Percentiles rank a stretch among this genome's conserved stretches.
phyloP scores from a whole-genome alignment of 2,888 invertebrate species.

The Macrosoma leucophasiata region DNA sequence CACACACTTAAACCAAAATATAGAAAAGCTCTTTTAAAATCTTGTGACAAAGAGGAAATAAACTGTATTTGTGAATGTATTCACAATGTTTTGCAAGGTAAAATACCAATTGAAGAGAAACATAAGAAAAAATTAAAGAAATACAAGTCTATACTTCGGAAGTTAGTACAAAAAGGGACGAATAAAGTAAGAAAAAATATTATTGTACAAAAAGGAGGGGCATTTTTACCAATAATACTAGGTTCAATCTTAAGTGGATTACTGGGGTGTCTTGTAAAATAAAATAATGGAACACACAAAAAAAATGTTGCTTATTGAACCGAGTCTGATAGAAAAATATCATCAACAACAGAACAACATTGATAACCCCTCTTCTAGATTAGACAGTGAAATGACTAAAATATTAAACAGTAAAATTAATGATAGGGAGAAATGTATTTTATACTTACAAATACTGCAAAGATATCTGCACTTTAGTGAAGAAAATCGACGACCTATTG shows the following conservation, averaged over 20 bases:
- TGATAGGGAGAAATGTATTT: conserved; percentile 26
- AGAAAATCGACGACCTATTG: conserved; percentile 20
- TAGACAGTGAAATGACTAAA: conserved; percentile 25
- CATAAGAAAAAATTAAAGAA: conserved; percentile 14
- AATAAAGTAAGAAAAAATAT: conserved; percentile 22
- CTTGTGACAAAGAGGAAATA: conserved; percentile 25
- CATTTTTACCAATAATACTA: conserved; percentile 25
- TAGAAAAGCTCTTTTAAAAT: conserved; percentile 23
- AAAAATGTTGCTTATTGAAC: conserved; percentile 26
- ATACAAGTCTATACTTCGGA: conserved; percentile 15
- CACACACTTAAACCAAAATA: conserved; percentile 24
- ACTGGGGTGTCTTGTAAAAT: conserved; percentile 10
- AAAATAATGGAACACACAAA: conserved; percentile 18
- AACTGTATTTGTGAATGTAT: conserved; percentile 29
- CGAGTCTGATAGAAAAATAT: conserved; percentile 20
- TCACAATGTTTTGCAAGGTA: conserved; percentile 20
- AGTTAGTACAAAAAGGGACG: conserved; percentile 14
- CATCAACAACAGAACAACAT: conserved; percentile 12
- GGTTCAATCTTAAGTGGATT: conserved; percentile 25
- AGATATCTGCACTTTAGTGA: conserved; percentile 26
- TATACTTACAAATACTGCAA: conserved; percentile 27
- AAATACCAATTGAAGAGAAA: conserved; percentile 13
- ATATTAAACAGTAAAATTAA: conserved; percentile 21
- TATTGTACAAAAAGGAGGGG: conserved; percentile 26
- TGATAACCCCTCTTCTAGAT: conserved; percentile 15